Conservation (phyloP, 2,888 invertebrate species). For the Thera britannica region DNA sequence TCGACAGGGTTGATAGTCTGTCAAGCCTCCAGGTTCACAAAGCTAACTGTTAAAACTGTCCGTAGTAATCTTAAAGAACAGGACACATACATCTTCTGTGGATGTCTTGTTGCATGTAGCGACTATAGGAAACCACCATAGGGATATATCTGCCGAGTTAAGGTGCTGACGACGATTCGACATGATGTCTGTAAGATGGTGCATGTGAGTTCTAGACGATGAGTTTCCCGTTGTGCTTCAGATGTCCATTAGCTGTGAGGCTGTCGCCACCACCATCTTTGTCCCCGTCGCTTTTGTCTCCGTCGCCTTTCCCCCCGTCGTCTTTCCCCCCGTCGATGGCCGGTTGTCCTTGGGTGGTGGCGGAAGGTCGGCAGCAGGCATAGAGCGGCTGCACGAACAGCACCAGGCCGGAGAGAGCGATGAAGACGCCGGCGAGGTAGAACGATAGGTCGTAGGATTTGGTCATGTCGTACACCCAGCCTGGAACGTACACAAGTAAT, state of each 20-base stretch:
- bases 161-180: neutral
- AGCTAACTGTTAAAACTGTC: neutral
- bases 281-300: too few species aligned
- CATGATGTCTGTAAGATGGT: too few species aligned
- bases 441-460: constrained; percentile 91
- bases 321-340: too few species aligned
- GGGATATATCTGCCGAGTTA: too few species aligned
- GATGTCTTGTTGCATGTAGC: too few species aligned
- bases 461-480: constrained; percentile 92
- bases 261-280: neutral
- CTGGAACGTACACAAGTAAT: constrained; percentile 69
- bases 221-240: constrained; percentile 39
- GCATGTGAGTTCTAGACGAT: constrained; percentile 17
- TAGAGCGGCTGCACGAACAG: constrained; percentile 68
- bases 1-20: neutral
- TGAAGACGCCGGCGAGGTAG: constrained; percentile 92
- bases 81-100: too few species aligned
- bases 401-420: constrained; percentile 89
- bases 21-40: neutral
- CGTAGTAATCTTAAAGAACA: too few species aligned
- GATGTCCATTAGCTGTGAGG: constrained; percentile 20
- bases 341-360: neutral
- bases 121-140: too few species aligned
- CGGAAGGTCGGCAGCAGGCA: neutral
- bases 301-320: too few species aligned